Evolutionary conservation across 2,888 invertebrate genomes (phyloP), one percentile per base, ranked within the genome.

Genomic region (Chrysomela aeneicollis): DNA sequence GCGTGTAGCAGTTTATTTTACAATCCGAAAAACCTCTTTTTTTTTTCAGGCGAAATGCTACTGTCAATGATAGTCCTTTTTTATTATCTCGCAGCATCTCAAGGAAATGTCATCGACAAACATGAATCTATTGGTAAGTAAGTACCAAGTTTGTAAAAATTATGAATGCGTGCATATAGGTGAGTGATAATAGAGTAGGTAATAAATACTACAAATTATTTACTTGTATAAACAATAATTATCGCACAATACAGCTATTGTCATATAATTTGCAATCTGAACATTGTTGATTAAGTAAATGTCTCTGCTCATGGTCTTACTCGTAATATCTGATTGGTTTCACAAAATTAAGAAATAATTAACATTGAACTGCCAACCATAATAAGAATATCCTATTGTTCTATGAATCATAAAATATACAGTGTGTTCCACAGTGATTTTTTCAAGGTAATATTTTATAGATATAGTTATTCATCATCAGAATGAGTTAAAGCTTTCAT

Each of bases 121-220:
- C 57, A 57, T 57, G 57, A 57, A 46, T 26, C 57, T 12, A 57
- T 12, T 46, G 57, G 57, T 57, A 12, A 57, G 57, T 46, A 42
- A 42, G 35, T 12, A 12, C 2, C 2, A 35, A 3, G 3, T n/a
- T n/a, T n/a, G n/a, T n/a, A n/a, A n/a, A n/a, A n/a, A n/a, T n/a
- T n/a, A n/a, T n/a, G n/a, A n/a, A n/a, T n/a, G n/a, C n/a, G n/a
- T n/a, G n/a, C n/a, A n/a, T n/a, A n/a, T n/a, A n/a, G n/a, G n/a
- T n/a, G n/a, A n/a, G n/a, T n/a, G n/a, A n/a, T n/a, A n/a, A n/a
- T n/a, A n/a, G n/a, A n/a, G n/a, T n/a, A n/a, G n/a, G n/a, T n/a
- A n/a, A n/a, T n/a, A n/a, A n/a, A n/a, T n/a, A n/a, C n/a, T n/a
- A n/a, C n/a, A n/a, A n/a, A n/a, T n/a, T n/a, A n/a, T n/a, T 26